phyloP scores from a whole-genome alignment of 2,113 vertebrate genomes.

The Trachemys scripta region DNA sequence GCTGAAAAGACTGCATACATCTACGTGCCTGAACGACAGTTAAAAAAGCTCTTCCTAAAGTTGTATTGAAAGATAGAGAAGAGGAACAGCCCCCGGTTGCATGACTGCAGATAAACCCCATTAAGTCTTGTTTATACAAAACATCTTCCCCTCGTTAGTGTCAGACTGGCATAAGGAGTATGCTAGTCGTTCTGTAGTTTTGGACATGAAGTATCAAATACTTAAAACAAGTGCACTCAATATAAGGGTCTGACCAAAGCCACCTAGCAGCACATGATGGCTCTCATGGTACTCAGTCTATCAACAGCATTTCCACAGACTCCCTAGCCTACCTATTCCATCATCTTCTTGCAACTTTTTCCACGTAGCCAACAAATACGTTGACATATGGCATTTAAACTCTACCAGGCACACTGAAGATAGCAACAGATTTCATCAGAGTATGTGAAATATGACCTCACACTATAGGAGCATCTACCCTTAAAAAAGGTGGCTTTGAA shows the following conservation, averaged over 20 bases:
- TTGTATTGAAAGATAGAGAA: neutral
- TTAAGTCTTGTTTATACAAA: neutral
- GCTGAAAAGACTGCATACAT: neutral
- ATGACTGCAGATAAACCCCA: neutral
- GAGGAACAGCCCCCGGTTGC: neutral
- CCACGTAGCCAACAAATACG: conserved; percentile 31
- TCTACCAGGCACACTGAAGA: conserved; percentile 2
- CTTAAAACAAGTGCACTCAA: too few relatives aligned
- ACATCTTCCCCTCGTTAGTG: neutral
- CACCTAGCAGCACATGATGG: neutral
- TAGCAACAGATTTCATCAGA: neutral
- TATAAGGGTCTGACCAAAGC: too few relatives aligned
- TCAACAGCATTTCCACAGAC: neutral
- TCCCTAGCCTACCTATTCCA: neutral
- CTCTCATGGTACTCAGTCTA: neutral
- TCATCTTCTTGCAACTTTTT: neutral
- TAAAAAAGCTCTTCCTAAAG: neutral
- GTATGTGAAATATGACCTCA: neutral
- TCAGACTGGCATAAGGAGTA: neutral
- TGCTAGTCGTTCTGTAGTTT: neutral
- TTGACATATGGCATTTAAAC: neutral
- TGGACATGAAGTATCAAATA: neutral
- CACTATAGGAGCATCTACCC: neutral
- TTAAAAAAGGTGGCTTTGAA: neutral
- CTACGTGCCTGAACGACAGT: neutral